Conservation (phyloP, 2,888 invertebrate genomes). For the Dinocampus coccinellae region DNA sequence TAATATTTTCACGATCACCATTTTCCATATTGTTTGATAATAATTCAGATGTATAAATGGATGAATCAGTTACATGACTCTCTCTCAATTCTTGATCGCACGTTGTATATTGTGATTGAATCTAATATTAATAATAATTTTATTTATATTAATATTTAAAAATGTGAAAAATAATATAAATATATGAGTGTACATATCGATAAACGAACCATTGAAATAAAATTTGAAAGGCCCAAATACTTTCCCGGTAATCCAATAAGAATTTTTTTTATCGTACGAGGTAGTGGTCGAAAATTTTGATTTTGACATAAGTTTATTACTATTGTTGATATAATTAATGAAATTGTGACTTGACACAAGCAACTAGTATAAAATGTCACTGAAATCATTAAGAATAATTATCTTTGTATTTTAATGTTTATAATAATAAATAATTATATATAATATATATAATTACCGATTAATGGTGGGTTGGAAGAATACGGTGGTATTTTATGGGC, state of each 20-base stretch:
- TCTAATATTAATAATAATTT: slow-evolving; percentile 42
- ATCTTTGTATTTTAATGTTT: neutral
- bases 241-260: slow-evolving; percentile 69
- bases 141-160: no score
- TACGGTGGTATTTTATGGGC: slow-evolving; percentile 73
- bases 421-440: neutral
- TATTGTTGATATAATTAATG: slow-evolving; percentile 71
- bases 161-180: neutral
- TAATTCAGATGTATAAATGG: slow-evolving; percentile 43
- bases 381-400: slow-evolving; percentile 53
- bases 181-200: neutral
- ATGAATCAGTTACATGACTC: slow-evolving; percentile 45
- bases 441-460: slow-evolving; percentile 68
- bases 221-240: slow-evolving; percentile 67
- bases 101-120: slow-evolving; percentile 54
- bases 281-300: slow-evolving; percentile 69
- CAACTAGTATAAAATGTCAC: slow-evolving; percentile 73
- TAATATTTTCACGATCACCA: slow-evolving; percentile 55
- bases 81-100: slow-evolving; percentile 59
- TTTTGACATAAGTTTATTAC: slow-evolving; percentile 72
- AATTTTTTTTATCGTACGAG: slow-evolving; percentile 71
- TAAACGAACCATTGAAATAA: slow-evolving; percentile 66
- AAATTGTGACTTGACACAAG: slow-evolving; percentile 71
- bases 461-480: slow-evolving; percentile 72
- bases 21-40: slow-evolving; percentile 53